Base-by-base conservation (phyloP, 2,113 vertebrate species). In the Boleophthalmus pectinirostris region DNA sequence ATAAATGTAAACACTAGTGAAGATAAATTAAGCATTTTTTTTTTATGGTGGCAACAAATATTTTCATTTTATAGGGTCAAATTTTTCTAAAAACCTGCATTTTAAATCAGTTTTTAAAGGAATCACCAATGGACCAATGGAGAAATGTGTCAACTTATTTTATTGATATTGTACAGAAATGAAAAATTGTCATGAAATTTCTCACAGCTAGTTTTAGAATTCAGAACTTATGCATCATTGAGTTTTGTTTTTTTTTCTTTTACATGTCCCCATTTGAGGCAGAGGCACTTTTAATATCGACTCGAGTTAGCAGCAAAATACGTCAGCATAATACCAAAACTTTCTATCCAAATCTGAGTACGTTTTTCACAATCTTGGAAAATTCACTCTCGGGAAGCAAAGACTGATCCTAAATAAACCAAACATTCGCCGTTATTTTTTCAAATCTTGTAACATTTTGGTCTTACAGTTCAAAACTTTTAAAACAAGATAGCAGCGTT, bases 251-350 rank as follows among this genome's bases (percentile, higher is more conserved):
- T 16, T 61, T 8, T 61, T 29, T 20, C 20, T 35, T 35, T 33
- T 35, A 11, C 60, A 63, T 29, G 29, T 29, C 29, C 29, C 8
- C 18, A 16, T 29, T 38, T 35, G 60, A 63, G 60, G 57, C 57
- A 24, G 24, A 60, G 57, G 60, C 60, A 63, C 60, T 63, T 63
- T 33, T 35, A 6, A 61, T 33, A 5, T 16, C n/a, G 33, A 35
- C 60, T 63, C 60, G 16, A 63, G 60, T 63, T 63, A 63, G 60
- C 60, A 63, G 60, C 60, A 63, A 35, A 63, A 63, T 35, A 38
- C 25, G 20, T 61, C 58, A 33, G 58, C 58, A 18, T 63, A 14
- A 5, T 3, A 7, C 7, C 11, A 23, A 15, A 63, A 16, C 29
- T 63, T 16, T 1, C 0, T 11, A 20, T 16, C 5, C 18, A 38